These are phyloP conservation scores for Zeugodacus cucurbitae DNA, from an alignment of 1,140 invertebrate species.

Conservation along the genomic window DNA sequence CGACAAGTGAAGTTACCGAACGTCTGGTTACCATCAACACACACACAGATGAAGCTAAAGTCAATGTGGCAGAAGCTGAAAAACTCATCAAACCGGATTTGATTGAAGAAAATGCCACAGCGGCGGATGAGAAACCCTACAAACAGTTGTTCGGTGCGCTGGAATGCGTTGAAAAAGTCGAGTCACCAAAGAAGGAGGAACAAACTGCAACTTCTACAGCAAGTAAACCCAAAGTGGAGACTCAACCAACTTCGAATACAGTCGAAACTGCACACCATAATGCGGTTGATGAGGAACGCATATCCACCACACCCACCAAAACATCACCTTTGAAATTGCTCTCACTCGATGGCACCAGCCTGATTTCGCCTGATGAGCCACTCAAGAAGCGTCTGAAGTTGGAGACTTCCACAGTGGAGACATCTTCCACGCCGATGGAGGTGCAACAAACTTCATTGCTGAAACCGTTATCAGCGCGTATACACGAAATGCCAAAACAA, in stretches of 20 bases:
- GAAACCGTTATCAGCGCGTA: not conserved
- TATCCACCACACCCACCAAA: not conserved
- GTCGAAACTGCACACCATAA: not conserved
- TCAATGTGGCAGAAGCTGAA: not conserved
- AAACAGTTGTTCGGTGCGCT: not conserved
- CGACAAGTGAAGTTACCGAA: not conserved
- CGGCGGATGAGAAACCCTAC: not conserved
- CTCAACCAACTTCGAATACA: not conserved
- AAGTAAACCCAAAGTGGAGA: not conserved
- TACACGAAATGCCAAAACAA: constrained; percentile 2
- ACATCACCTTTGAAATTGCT: not conserved
- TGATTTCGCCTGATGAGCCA: not conserved
- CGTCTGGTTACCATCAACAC: no score
- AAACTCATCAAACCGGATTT: not conserved
- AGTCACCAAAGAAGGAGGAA: not conserved
- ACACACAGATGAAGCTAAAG: not conserved
- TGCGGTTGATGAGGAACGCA: not conserved
- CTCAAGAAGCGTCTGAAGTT: not conserved
- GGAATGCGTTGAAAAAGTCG: not conserved
- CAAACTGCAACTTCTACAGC: no score
- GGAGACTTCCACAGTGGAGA: not conserved
- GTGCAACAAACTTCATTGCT: not conserved
- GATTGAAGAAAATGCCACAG: not conserved
- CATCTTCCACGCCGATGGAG: not conserved
- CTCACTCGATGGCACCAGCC: not conserved